Conservation (phyloP, 2,113 vertebrate genomes). For the Labeo rohita region DNA sequence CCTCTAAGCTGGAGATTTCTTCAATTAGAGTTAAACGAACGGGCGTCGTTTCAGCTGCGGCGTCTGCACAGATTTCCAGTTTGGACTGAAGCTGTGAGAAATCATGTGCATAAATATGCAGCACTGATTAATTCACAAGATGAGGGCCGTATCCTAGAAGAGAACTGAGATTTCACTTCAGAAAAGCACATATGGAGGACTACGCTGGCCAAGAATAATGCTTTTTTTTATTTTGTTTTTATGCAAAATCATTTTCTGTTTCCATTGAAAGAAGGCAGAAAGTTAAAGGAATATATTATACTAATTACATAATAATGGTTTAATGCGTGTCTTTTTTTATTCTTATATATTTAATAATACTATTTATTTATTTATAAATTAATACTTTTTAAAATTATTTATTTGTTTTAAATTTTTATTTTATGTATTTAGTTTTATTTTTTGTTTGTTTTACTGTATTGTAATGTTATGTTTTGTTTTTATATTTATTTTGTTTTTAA, state of each 20-base stretch:
- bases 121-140: slow-evolving; percentile 21
- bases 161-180: not conserved
- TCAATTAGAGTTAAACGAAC: not conserved
- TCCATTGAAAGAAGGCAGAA: not conserved
- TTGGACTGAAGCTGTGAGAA: slow-evolving; percentile 7
- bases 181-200: not conserved
- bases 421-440: too few species aligned
- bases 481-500: too few species aligned
- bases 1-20: not conserved
- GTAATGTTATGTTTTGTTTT: too few species aligned
- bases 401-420: too few species aligned
- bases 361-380: too few species aligned
- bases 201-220: not conserved
- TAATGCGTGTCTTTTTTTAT: not conserved
- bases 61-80: not conserved
- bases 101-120: slow-evolving; percentile 17
- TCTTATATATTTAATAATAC: too few species aligned
- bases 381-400: too few species aligned
- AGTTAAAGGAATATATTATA: not conserved
- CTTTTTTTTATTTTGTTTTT: not conserved
- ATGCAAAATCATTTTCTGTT: not conserved
- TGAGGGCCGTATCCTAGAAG: not conserved
- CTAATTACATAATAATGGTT: not conserved
- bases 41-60: not conserved
- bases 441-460: too few species aligned